Base-by-base conservation (phyloP, 2,888 invertebrate genomes). In the Alentia gelatinosa region DNA sequence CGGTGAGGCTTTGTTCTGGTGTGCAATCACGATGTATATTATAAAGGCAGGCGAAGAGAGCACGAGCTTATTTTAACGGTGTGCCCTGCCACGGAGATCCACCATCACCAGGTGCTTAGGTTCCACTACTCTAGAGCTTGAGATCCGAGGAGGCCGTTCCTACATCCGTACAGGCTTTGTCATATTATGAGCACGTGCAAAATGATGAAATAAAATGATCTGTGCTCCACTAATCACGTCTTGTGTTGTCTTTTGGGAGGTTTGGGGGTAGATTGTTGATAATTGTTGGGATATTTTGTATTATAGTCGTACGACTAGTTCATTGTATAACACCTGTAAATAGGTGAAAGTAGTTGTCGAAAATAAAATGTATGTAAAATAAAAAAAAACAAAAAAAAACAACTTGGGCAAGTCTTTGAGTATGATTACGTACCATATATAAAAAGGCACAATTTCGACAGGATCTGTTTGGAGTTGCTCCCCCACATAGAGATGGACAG, bases 131-230 rank as follows among this genome's bases (percentile, higher is more conserved):
- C 79, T 79, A 79, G 79, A 19, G 74, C 74, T 74, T 79, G 12
- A 79, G 9, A n/a, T n/a, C 79, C 26, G n/a, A 79, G 79, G 37
- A 79, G 39, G 26, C 79, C 37, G 12, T 39, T 68, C n/a, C 68
- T 79, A 35, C 79, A 79, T 35, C 79, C 37, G 79, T 79, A 5
- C 39, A 79, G 79, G 79, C 79, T 79, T 79, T 79, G 79, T 79
- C 79, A 79, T 79, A 79, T 79, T 79, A 79, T 23, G 79, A 39
- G 79, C 79, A 79, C 79, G n/a, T 79, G 79, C 79, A 79, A 79
- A 79, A 79, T 79, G 79, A 79, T 35, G 35, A 79, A 79, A 79
- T 79, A 79, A 79, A 79, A 79, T 39, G 37, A 79, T 23, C 79
- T 79, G 79, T 79, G 79, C 79, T 79, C 79, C 79, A 79, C 79